A percentile compares a stretch with the other conserved stretches of the same genome.
phyloP scores from a whole-genome alignment of 1,140 invertebrate genomes.

The Chymomyza costata region DNA sequence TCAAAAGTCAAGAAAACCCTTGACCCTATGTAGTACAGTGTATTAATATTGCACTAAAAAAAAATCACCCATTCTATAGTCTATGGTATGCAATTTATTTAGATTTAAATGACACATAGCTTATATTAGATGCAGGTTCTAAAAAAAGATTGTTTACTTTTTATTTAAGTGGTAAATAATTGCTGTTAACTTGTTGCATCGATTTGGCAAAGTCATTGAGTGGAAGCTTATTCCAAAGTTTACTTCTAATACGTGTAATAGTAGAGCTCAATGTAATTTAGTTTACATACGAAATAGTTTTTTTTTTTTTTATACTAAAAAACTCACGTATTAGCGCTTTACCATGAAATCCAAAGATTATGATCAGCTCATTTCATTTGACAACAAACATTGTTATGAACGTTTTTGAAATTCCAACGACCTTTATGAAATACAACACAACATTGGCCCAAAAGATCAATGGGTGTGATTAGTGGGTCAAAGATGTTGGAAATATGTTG shows the following conservation, averaged over 20 bases:
- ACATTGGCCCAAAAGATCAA: slow-evolving; percentile 36
- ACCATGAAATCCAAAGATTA: slow-evolving; percentile 58
- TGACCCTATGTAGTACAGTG: no score
- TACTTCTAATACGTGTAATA: slow-evolving; percentile 26
- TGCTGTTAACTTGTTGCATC: slow-evolving; percentile 20
- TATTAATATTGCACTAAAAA: no score
- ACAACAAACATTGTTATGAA: neutral
- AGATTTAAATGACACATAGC: no score
- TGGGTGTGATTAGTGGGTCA: slow-evolving; percentile 25
- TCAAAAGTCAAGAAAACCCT: no score
- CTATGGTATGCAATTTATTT: no score
- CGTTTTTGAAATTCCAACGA: slow-evolving; percentile 26
- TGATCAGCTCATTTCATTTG: neutral
- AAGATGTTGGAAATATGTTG: no score
- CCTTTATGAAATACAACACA: slow-evolving; percentile 19
- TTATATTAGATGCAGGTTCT: no score
- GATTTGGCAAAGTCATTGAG: slow-evolving; percentile 43
- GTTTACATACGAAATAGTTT: no score
- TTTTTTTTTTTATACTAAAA: no score
- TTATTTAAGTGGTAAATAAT: no score
- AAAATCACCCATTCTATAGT: no score
- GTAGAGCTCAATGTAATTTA: slow-evolving; percentile 56
- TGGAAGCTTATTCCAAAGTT: slow-evolving; percentile 40
- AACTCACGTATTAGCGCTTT: slow-evolving; percentile 56
- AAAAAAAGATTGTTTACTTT: no score